phyloP scores from a whole-genome alignment of 2,113 vertebrate species.

The Struthidea cinerea region DNA sequence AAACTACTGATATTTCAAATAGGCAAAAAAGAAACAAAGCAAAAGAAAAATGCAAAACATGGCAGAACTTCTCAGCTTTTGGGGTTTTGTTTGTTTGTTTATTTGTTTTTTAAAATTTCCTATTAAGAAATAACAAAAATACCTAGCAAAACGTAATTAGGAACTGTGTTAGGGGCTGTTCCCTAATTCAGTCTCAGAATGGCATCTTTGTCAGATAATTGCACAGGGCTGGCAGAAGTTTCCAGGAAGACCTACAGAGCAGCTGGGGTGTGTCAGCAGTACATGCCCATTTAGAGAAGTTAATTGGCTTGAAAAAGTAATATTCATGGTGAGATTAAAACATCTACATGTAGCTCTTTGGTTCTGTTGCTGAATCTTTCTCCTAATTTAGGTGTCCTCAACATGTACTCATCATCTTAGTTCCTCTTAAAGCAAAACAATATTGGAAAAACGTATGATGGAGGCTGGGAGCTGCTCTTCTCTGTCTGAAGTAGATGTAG shows the following conservation, averaged over 20 bases:
- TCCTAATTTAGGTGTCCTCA: neutral
- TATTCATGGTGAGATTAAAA: neutral
- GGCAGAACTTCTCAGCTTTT: neutral
- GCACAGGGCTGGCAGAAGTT: neutral
- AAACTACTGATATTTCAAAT: neutral
- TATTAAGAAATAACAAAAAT: neutral
- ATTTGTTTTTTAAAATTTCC: neutral
- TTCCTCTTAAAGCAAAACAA: neutral
- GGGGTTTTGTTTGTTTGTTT: neutral
- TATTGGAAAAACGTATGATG: neutral
- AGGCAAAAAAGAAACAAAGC: neutral
- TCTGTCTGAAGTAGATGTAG: neutral
- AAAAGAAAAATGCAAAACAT: neutral
- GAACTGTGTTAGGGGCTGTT: rapidly evolving
- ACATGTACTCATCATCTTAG: neutral
- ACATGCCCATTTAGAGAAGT: neutral
- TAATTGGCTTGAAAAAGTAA: neutral
- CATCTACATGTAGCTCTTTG: neutral
- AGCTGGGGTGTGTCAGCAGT: neutral
- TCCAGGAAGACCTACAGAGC: neutral
- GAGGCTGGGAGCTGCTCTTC: neutral
- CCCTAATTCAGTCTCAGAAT: neutral
- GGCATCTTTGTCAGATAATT: neutral
- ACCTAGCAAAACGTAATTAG: neutral
- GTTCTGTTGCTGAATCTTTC: neutral